Conservation (phyloP, 2,797 vertebrate genomes). For the Acipenser transmontanus region DNA sequence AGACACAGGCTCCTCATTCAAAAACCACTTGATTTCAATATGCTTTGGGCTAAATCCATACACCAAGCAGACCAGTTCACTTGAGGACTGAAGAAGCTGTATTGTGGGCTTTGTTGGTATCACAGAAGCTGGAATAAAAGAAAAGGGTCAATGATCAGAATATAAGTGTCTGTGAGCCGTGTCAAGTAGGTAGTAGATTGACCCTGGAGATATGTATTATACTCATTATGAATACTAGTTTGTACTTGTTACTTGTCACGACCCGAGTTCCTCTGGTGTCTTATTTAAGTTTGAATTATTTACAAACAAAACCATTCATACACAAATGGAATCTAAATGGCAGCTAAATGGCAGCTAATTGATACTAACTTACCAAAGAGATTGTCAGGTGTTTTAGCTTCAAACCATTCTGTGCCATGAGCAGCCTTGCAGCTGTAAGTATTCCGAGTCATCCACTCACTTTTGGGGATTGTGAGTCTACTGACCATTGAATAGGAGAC, state of each 20-base stretch:
- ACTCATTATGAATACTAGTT: background rate
- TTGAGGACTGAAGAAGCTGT: slow-evolving; percentile 36
- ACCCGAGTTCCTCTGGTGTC: background rate
- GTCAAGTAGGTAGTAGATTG: background rate
- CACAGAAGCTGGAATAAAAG: slow-evolving; percentile 30
- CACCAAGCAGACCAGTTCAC: slow-evolving; percentile 51
- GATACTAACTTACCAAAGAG: slow-evolving; percentile 44
- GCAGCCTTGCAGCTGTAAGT: slow-evolving; percentile 45
- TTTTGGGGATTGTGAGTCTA: slow-evolving; percentile 30
- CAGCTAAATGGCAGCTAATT: too few relatives aligned
- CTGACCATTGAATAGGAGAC: slow-evolving; percentile 45
- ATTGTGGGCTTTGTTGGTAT: slow-evolving; percentile 30
- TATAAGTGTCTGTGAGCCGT: background rate
- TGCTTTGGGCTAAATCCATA: slow-evolving; percentile 49
- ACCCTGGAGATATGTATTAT: background rate
- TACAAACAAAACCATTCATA: background rate
- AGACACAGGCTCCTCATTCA: slow-evolving; percentile 16
- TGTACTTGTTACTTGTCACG: background rate
- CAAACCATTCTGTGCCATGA: slow-evolving; percentile 39
- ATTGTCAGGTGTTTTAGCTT: slow-evolving; percentile 26
- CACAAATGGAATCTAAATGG: background rate
- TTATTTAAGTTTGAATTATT: background rate
- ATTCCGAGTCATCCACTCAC: slow-evolving; percentile 12
- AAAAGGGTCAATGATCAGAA: background rate
- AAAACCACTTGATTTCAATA: slow-evolving; percentile 53